Evolutionary conservation across 1,140 invertebrate species (phyloP), one percentile per base, ranked within the genome.

Genomic region (Drosophila leontia): DNA sequence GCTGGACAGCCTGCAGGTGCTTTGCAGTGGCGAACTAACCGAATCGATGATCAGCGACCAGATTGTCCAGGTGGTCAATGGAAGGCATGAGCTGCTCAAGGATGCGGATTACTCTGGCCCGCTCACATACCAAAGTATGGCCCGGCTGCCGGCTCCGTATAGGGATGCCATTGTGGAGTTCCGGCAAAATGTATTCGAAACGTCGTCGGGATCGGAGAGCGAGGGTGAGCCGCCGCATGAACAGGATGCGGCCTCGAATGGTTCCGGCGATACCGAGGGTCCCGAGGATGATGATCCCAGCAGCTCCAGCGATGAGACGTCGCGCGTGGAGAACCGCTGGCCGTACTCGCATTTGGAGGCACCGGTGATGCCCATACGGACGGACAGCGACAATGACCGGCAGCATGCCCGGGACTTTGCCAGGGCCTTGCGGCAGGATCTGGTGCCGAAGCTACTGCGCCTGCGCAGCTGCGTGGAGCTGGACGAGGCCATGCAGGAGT

Each of bases 401-500:
- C 91, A 93, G 75, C 92, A 93, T 69, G 92, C 92, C 0, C 60
- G 91, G 0, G 92, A 93, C 13, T 93, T 93, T 62, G 91, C 91
- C 2, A 77, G 84, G 32, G 81, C 92, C 0, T 32, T 93, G 61
- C 93, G 95, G 58, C 86, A 95, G 55, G 95, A 96, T 92, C 94
- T 95, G 91, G 93, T 96, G 45, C 95, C 95, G 12, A 95, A 95
- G 82, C 94, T 94, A 41, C 87, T 95, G 47, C 94, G 95, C 48
- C 91, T 94, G 56, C 93, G 93, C 59, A 91, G 85, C 48, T 91
- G 91, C 57, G 78, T 92, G 47, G 92, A 96, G 93, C 96, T 98
- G 7, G 98, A 99, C 87, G 96, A 98, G 92, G 96, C 96, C 2
- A 93, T 99, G 78, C 97, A 98, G 93, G 96, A 97, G 84, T 98